Evolutionary conservation across 1,140 invertebrate genomes (phyloP).

Genomic region (Rhizoglyphus robini): DNA sequence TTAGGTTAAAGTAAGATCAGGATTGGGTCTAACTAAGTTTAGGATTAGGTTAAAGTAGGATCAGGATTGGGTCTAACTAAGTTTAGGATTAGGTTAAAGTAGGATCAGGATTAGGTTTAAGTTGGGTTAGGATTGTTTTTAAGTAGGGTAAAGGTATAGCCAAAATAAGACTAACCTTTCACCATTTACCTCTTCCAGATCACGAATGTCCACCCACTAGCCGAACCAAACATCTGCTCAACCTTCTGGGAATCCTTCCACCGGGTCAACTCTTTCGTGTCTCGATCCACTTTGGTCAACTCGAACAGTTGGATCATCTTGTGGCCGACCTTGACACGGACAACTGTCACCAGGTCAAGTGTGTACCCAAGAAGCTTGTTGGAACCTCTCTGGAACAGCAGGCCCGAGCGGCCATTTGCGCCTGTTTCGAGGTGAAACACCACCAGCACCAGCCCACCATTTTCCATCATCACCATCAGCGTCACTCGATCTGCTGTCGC

Average conservation of each 20-base stretch:
- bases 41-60: no score
- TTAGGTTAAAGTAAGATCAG: no score
- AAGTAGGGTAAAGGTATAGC: no score
- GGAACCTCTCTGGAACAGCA: neutral
- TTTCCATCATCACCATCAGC: neutral
- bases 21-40: no score
- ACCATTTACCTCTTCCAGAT: neutral
- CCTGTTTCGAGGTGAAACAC: slow-evolving; percentile 1
- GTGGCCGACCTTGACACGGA: neutral
- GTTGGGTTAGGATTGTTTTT: neutral
- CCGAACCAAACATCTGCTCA: neutral
- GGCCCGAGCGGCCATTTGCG: no score
- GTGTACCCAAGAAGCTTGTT: neutral
- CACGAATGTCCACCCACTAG: neutral
- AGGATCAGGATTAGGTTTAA: no score
- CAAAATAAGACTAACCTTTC: neutral
- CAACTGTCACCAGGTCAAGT: neutral
- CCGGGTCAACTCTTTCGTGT: neutral
- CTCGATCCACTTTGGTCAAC: slow-evolving; percentile 2
- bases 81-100: no score
- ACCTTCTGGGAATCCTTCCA: neutral
- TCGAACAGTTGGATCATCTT: neutral
- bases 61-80: no score
- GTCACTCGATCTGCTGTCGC: neutral
- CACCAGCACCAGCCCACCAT: slow-evolving; percentile 1